Evolutionary conservation across 2,113 vertebrate genomes (phyloP).

Genomic region (Gopherus flavomarginatus): DNA sequence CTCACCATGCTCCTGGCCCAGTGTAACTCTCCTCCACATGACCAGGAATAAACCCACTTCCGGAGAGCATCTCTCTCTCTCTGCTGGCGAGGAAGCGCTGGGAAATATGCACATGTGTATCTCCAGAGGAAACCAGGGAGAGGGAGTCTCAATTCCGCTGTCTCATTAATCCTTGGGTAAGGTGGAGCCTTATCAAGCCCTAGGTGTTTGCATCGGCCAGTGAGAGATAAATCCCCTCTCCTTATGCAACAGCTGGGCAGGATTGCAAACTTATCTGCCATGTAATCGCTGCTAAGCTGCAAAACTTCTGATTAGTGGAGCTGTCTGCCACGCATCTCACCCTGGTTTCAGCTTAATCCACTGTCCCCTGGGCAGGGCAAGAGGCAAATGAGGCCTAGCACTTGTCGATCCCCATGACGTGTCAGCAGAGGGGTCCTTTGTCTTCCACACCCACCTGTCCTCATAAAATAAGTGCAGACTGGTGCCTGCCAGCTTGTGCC

Average conservation of each 20-base stretch:
- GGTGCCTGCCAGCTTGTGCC: neutral
- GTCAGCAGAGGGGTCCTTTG: neutral
- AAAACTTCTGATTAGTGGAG: neutral
- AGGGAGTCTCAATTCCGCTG: neutral
- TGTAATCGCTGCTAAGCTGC: rapidly evolving
- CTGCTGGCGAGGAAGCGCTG: neutral
- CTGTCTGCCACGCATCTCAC: neutral
- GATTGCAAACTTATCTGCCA: neutral
- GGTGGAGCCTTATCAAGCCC: neutral
- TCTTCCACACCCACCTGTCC: neutral
- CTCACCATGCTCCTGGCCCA: neutral
- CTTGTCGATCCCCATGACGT: neutral
- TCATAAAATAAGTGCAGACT: neutral
- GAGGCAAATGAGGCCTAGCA: neutral
- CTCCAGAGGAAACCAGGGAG: neutral
- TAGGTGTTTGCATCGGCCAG: neutral
- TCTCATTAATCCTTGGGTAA: neutral
- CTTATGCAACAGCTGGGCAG: neutral
- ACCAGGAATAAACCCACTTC: neutral
- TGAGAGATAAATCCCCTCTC: neutral
- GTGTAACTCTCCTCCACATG: neutral
- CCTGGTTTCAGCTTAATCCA: neutral
- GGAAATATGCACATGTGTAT: neutral
- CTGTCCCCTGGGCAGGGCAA: neutral
- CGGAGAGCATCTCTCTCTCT: neutral